Conservation (phyloP, 2,797 vertebrate species). For the Nyctalus aviator region DNA sequence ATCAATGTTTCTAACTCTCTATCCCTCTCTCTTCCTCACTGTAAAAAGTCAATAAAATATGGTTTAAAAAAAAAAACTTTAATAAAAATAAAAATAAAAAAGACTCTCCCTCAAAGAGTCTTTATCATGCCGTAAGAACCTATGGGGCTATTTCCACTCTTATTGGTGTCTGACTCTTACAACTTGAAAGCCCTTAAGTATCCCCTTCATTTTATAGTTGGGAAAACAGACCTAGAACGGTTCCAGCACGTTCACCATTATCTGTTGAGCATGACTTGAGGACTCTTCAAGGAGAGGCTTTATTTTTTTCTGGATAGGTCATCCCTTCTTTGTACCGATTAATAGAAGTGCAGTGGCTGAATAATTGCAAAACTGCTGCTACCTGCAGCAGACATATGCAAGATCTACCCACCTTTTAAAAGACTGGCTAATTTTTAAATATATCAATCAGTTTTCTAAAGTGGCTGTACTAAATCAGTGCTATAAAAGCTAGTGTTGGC, state of each 20-base stretch:
- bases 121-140: not conserved
- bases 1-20: too few species aligned
- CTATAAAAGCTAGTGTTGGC: not conserved
- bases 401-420: not conserved
- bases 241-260: not conserved
- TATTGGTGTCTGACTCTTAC: not conserved
- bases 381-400: not conserved
- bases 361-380: not conserved
- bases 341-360: not conserved
- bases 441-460: not conserved
- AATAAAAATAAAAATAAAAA: too few species aligned
- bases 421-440: constrained; percentile 28
- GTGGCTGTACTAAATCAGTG: not conserved
- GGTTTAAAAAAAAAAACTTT: too few species aligned
- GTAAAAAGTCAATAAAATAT: too few species aligned
- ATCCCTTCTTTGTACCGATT: not conserved
- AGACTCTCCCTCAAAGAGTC: not conserved
- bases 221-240: not conserved
- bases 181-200: not conserved
- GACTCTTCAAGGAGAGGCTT: not conserved
- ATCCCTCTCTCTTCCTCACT: too few species aligned
- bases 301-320: not conserved
- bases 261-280: not conserved
- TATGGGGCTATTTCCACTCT: not conserved
- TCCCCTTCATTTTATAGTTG: not conserved